Conservation (phyloP, 2,888 invertebrate species). For the Leucoptera coffeella region DNA sequence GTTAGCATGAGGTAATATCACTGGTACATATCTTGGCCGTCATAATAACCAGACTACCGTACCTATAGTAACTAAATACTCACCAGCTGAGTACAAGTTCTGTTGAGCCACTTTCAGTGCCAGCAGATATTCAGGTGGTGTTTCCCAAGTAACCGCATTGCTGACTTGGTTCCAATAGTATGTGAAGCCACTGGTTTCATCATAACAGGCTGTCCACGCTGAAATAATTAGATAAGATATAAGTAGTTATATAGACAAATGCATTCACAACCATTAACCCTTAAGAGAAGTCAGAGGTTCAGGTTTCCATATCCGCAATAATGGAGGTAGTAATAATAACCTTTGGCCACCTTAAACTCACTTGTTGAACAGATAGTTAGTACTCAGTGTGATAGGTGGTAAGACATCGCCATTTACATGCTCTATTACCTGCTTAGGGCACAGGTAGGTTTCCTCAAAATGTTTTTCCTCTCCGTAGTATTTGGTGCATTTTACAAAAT, state of each 20-base stretch:
- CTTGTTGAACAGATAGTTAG: neutral
- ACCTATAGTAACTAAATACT: neutral
- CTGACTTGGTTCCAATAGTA: conserved; percentile 59
- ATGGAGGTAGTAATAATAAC: neutral
- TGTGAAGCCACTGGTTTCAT: conserved; percentile 51
- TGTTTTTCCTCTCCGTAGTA: too few relatives aligned
- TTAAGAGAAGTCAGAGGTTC: too few relatives aligned
- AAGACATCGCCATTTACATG: neutral
- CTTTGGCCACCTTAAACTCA: neutral
- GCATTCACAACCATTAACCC: too few relatives aligned
- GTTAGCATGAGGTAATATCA: neutral
- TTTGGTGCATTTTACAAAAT: too few relatives aligned
- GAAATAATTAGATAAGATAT: conserved; percentile 6
- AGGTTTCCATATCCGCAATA: too few relatives aligned
- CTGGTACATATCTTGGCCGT: conserved; percentile 2
- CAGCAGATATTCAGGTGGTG: conserved; percentile 44
- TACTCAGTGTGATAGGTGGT: too few relatives aligned
- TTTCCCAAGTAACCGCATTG: conserved; percentile 58
- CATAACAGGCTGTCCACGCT: conserved; percentile 59
- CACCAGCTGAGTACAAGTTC: conserved; percentile 24
- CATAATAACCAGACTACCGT: neutral
- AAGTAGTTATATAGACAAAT: neutral
- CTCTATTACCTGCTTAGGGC: too few relatives aligned
- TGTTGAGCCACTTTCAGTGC: conserved; percentile 38
- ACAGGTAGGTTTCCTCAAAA: too few relatives aligned